phyloP scores from a whole-genome alignment of 2,113 vertebrate species.

The Natator depressus region DNA sequence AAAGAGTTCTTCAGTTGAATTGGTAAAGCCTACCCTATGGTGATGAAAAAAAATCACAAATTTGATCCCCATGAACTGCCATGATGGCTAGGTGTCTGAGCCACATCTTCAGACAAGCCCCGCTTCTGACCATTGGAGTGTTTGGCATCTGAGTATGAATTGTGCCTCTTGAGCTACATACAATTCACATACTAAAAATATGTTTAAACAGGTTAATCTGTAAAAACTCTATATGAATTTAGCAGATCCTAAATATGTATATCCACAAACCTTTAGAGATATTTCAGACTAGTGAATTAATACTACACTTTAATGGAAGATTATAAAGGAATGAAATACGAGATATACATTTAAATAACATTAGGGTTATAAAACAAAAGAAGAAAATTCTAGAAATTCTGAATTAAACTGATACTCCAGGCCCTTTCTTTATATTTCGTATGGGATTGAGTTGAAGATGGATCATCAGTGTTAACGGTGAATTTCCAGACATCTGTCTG shows the following conservation, averaged over 20 bases:
- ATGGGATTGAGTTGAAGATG: not conserved
- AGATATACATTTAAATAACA: not conserved
- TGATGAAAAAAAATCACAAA: not conserved
- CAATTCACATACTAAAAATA: not conserved
- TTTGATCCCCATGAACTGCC: not conserved
- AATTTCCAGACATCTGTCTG: conserved; percentile 10
- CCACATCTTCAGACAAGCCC: not conserved
- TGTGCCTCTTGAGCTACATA: not conserved
- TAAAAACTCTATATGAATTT: not conserved
- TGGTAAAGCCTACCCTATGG: not conserved
- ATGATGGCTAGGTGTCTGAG: not conserved
- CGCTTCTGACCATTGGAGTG: not conserved
- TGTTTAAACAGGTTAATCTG: not conserved
- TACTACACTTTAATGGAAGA: not conserved
- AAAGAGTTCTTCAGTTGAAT: not conserved
- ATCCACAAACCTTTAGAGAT: not conserved
- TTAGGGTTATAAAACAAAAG: conserved; percentile 16
- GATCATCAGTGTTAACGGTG: conserved; percentile 23
- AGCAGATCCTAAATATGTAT: not conserved
- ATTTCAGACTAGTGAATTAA: not conserved
- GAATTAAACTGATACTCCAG: not conserved
- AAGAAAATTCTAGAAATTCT: not conserved
- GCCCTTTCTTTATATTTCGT: not conserved
- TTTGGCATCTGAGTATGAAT: not conserved
- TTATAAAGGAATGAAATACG: not conserved